These are phyloP conservation scores for Drosophila nigricruria DNA, from an alignment of 2,888 invertebrate genomes.

Conservation along the genomic window DNA sequence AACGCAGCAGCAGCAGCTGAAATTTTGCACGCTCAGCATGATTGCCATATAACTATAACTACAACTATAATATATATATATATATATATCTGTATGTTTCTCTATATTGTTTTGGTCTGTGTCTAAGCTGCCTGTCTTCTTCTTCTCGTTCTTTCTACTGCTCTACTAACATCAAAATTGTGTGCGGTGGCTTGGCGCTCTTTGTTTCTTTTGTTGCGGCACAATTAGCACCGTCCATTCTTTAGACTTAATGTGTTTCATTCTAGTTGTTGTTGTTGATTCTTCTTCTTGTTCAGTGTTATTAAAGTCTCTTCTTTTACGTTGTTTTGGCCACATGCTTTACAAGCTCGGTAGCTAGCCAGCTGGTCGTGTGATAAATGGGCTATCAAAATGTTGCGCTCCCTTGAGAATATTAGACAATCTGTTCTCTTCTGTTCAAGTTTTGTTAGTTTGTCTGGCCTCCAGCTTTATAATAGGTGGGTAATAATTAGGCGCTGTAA, in stretches of 20 bases:
- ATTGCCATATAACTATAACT: slow-evolving; percentile 11
- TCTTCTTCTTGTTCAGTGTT: slow-evolving; percentile 11
- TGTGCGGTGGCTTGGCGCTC: slow-evolving; percentile 20
- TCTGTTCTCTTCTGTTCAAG: slow-evolving; percentile 27
- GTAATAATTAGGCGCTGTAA: slow-evolving; percentile 42
- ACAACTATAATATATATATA: background rate
- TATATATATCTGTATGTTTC: background rate
- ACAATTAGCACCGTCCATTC: slow-evolving; percentile 71
- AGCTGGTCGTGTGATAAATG: slow-evolving; percentile 56
- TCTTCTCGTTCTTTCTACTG: slow-evolving; percentile 30
- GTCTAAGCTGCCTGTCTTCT: slow-evolving; percentile 39
- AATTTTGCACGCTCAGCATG: slow-evolving; percentile 53
- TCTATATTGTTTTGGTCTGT: slow-evolving; percentile 20
- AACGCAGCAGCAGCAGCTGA: slow-evolving; percentile 38
- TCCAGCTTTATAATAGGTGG: slow-evolving; percentile 5
- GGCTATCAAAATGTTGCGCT: slow-evolving; percentile 64
- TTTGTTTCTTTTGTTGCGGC: slow-evolving; percentile 61
- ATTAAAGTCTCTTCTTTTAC: slow-evolving; percentile 12
- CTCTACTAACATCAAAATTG: slow-evolving; percentile 60
- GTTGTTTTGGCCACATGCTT: slow-evolving; percentile 42
- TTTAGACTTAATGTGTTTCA: slow-evolving; percentile 55
- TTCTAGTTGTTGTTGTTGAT: slow-evolving; percentile 8
- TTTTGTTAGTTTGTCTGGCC: slow-evolving; percentile 25
- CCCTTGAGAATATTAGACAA: slow-evolving; percentile 43
- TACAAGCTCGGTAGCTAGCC: slow-evolving; percentile 21